These are phyloP conservation scores for Stenodema calcarata DNA, from an alignment of 2,888 invertebrate species.

Conservation along the genomic window DNA sequence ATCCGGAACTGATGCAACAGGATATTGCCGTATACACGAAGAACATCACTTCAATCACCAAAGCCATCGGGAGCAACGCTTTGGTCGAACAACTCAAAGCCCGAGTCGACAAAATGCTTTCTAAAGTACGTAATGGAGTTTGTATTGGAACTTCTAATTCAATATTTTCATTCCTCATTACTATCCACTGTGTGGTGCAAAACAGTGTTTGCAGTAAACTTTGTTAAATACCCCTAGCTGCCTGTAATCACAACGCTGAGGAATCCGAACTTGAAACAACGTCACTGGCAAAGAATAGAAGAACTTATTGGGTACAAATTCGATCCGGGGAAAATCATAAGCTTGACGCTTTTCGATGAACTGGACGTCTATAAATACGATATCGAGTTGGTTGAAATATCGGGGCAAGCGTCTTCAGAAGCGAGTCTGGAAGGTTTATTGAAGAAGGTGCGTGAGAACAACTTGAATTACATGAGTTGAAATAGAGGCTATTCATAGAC, in stretches of 20 bases:
- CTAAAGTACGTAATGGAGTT: slow-evolving; percentile 75
- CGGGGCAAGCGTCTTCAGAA: slow-evolving; percentile 88
- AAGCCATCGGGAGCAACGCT: slow-evolving; percentile 80
- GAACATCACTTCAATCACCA: slow-evolving; percentile 79
- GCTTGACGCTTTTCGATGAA: slow-evolving; percentile 73
- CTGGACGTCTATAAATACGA: slow-evolving; percentile 77
- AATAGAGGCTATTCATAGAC: no score
- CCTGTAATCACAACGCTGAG: slow-evolving; percentile 81
- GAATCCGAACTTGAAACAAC: slow-evolving; percentile 77
- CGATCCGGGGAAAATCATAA: slow-evolving; percentile 71
- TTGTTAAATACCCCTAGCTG: slow-evolving; percentile 62
- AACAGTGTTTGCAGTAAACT: no score
- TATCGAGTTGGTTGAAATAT: slow-evolving; percentile 80
- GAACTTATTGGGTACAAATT: slow-evolving; percentile 74
- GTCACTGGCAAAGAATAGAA: slow-evolving; percentile 88
- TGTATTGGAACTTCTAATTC: no score
- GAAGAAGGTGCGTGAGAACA: slow-evolving; percentile 68
- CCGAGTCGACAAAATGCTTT: slow-evolving; percentile 79
- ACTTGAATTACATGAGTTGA: no score
- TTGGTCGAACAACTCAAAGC: slow-evolving; percentile 79
- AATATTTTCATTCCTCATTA: no score
- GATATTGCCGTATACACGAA: slow-evolving; percentile 73
- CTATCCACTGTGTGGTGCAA: no score
- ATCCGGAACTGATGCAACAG: slow-evolving; percentile 75
- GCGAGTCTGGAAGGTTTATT: slow-evolving; percentile 80